phyloP scores from a whole-genome alignment of 2,888 invertebrate genomes.

The Lasius platythorax region DNA sequence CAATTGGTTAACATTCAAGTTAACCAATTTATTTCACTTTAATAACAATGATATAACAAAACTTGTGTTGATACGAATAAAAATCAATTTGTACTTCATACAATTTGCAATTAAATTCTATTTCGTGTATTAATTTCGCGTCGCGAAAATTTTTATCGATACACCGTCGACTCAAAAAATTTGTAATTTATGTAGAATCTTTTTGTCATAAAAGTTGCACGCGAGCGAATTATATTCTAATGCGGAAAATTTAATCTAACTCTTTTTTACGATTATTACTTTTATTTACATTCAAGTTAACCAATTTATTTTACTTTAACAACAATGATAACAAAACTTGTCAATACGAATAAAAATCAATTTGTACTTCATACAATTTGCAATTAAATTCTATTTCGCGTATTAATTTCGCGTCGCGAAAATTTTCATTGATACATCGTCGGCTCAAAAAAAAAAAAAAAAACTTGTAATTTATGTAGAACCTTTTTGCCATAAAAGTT shows the following conservation, averaged over 20 bases:
- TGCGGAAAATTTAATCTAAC: too few species aligned
- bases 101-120: conserved; percentile 31
- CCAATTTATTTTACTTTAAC: conserved; percentile 37
- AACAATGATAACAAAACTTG: conserved; percentile 44
- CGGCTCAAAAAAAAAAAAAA: neutral
- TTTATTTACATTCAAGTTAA: conserved; percentile 25
- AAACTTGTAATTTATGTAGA: conserved; percentile 24
- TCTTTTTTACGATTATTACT: conserved; percentile 2
- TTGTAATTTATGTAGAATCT: conserved; percentile 25
- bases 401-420: conserved; percentile 14
- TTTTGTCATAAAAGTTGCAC: neutral
- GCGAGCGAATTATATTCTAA: neutral
- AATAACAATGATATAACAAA: conserved; percentile 44
- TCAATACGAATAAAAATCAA: conserved; percentile 38
- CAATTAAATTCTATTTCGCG: conserved; percentile 25
- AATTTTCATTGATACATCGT: conserved; percentile 15
- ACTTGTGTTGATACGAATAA: conserved; percentile 30
- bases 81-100: conserved; percentile 32
- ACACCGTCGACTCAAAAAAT: neutral
- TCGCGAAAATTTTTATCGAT: conserved; percentile 10
- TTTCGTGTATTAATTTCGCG: conserved; percentile 26
- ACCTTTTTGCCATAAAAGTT: conserved; percentile 4
- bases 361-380: conserved; percentile 21
- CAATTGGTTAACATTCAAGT: conserved; percentile 34
- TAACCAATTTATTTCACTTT: conserved; percentile 40